Conservation (phyloP, 2,797 vertebrate species). For the Rallus crepitans region DNA sequence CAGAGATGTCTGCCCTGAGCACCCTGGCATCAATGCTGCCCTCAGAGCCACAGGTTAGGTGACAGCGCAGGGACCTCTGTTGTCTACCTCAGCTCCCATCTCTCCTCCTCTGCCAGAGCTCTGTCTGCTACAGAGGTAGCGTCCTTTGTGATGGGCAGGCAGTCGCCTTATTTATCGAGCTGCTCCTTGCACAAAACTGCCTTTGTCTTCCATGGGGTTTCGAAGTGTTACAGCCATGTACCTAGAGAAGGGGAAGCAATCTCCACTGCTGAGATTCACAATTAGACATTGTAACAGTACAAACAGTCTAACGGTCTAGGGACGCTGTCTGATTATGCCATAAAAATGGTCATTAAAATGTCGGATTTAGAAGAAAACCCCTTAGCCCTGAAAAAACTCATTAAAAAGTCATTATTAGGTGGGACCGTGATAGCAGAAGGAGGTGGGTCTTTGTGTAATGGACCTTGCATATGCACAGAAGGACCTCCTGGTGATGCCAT, state of each 20-base stretch:
- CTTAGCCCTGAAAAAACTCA: constrained; percentile 40
- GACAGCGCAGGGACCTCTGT: not conserved
- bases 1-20: fast-evolving
- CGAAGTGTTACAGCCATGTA: not conserved
- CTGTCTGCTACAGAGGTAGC: not conserved
- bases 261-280: not conserved
- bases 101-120: not conserved
- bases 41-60: not conserved
- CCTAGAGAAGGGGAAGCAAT: not conserved
- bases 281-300: not conserved
- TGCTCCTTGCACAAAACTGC: not conserved
- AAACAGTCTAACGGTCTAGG: not conserved
- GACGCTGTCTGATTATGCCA: not conserved
- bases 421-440: not conserved
- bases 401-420: constrained; percentile 56
- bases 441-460: constrained; percentile 58
- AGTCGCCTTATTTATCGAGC: fast-evolving
- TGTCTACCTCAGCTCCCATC: not conserved
- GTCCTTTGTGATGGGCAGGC: not conserved
- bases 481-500: constrained; percentile 59
- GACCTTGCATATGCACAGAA: constrained; percentile 48
- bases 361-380: constrained; percentile 39
- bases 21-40: not conserved
- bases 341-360: not conserved
- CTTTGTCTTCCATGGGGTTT: not conserved